Evolutionary conservation across 2,113 vertebrate genomes (phyloP), one percentile per base, ranked within the genome.

Genomic region (Ptychochromis oligacanthus): DNA sequence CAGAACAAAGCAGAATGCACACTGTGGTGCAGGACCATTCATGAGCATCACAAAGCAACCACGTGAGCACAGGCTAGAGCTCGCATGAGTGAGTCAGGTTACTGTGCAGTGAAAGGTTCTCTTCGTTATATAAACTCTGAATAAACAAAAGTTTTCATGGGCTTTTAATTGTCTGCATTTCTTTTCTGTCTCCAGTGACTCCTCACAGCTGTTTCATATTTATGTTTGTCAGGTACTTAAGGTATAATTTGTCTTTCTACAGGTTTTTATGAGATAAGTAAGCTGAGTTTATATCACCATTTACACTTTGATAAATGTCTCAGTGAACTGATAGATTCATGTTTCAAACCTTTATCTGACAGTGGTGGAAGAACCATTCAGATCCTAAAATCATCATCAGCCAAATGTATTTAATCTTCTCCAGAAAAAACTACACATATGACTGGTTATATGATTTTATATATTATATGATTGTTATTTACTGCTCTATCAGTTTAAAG

Each of bases 31-130:
- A 54, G 24, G 34, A 64, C 74, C 81, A 87, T 92, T 93, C 86
- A 88, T 60, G 26, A 83, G 54, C 64, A 20, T 65, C 58, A 87
- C 77, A 85, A 87, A 91, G 79, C 87, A 59, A 6, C 70, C 90
- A 91, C 88, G 88, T 90, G 83, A 92, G 26, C 31, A 56, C 43
- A 70, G 26, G 34, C 72, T 74, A 60, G 22, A 20, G 26, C 80
- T 38, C 1, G 7, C 58, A 20, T 61, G 49, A 82, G 24, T 36
- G 72, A 58, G 38, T 75, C 58, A 13, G 62, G 43, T 86, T 36
- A 65, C 26, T 62, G 78, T 22, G 15, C 70, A 49, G 24, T 61
- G 14, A 84, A 31, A 17, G 13, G 43, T 75, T 17, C 31, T 24
- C 36, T 67, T 31, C 26, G 18, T 46, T 34, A 34, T 54, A 83